These are phyloP conservation scores for Eubasilissa splendida DNA, from an alignment of 2,888 invertebrate species.

Conservation along the genomic window DNA sequence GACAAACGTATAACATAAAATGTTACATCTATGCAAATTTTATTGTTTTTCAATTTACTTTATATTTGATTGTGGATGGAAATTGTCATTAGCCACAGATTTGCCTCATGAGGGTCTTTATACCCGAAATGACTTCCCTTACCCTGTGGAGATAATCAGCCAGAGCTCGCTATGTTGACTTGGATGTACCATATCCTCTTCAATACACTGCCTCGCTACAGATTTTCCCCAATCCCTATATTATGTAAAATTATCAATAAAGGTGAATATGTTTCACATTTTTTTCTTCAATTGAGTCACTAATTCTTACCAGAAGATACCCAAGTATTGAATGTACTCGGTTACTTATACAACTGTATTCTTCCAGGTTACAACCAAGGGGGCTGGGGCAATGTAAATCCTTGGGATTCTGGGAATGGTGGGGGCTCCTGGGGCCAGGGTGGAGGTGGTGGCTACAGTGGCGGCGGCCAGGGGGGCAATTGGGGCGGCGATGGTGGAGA, in stretches of 20 bases:
- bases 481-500: conserved; percentile 70
- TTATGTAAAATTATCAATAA: not conserved
- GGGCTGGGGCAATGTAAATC: conserved; percentile 71
- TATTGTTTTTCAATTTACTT: no score
- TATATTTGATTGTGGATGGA: no score
- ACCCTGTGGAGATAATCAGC: conserved; percentile 50
- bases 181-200: conserved; percentile 42
- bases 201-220: conserved; percentile 53
- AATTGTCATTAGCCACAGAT: conserved; percentile 40
- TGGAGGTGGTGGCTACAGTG: conserved; percentile 67
- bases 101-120: conserved; percentile 49
- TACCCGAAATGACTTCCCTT: conserved; percentile 52
- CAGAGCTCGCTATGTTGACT: conserved; percentile 54
- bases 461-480: conserved; percentile 62
- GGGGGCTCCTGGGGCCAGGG: conserved; percentile 60
- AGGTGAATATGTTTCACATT: not conserved
- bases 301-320: not conserved
- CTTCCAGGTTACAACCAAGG: conserved; percentile 66
- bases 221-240: not conserved
- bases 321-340: not conserved
- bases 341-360: not conserved
- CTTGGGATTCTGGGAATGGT: conserved; percentile 68
- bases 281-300: not conserved
- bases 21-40: no score
- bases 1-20: no score